Conservation (phyloP, 2,797 vertebrate genomes). For the Coilia nasus region DNA sequence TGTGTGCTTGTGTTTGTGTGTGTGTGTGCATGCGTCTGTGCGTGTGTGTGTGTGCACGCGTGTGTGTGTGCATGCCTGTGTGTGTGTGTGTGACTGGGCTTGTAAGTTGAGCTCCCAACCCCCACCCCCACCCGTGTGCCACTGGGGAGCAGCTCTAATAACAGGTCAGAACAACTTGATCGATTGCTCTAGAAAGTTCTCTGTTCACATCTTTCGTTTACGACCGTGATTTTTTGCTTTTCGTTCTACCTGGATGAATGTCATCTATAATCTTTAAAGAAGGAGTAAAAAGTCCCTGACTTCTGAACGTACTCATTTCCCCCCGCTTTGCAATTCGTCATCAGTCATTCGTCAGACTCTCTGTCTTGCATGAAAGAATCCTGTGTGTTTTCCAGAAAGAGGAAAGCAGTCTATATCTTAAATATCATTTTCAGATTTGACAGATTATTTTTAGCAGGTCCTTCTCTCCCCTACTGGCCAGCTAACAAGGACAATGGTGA, state of each 20-base stretch:
- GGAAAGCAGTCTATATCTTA: too few species aligned
- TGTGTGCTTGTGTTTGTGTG: too few species aligned
- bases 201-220: background rate
- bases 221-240: background rate
- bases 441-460: too few species aligned
- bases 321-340: background rate
- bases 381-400: too few species aligned
- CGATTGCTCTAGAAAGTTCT: background rate
- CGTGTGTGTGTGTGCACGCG: too few species aligned
- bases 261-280: constrained; percentile 1
- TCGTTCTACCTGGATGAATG: background rate
- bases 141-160: background rate
- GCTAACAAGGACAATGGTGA: background rate
- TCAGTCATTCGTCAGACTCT: too few species aligned
- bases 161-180: background rate
- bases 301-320: background rate
- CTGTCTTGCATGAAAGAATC: too few species aligned
- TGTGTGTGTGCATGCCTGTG: background rate
- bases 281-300: background rate
- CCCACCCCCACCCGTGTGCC: background rate
- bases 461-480: background rate
- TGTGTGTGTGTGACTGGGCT: background rate
- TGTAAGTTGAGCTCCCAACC: background rate
- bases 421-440: too few species aligned
- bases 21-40: too few species aligned